These are phyloP conservation scores for Eupithecia centaureata DNA, from an alignment of 2,888 invertebrate genomes.

Conservation along the genomic window DNA sequence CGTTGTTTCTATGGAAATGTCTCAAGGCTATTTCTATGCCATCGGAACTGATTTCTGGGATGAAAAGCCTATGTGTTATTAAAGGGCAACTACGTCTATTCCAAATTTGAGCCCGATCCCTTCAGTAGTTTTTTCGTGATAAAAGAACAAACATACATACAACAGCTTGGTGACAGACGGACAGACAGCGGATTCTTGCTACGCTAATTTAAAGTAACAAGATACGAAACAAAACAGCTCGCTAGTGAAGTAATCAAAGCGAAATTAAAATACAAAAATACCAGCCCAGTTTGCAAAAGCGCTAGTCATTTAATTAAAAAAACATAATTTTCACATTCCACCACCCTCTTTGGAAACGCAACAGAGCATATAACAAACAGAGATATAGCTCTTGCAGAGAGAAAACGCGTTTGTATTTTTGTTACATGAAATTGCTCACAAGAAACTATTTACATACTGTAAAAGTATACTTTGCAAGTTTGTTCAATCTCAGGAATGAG, in stretches of 20 bases:
- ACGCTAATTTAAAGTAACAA: neutral
- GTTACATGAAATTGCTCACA: neutral
- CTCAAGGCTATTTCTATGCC: no score
- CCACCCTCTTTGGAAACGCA: constrained; percentile 1
- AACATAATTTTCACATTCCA: constrained; percentile 36
- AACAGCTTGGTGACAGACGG: no score
- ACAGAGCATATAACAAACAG: constrained; percentile 16
- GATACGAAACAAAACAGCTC: neutral
- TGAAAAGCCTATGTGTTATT: no score
- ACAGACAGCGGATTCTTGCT: no score
- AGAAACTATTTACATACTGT: neutral
- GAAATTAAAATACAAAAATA: constrained; percentile 16
- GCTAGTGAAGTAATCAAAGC: constrained; percentile 7
- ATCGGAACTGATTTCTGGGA: no score
- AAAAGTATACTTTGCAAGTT: neutral
- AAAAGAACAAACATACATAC: no score
- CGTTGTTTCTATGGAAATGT: no score
- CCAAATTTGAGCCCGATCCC: no score
- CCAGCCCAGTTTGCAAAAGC: constrained; percentile 14
- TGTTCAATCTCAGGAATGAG: neutral
- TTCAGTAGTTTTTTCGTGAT: no score
- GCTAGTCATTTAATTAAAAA: constrained; percentile 38
- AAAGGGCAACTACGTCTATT: no score
- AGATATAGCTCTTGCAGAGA: constrained; percentile 5
- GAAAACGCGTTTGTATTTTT: neutral